These are phyloP conservation scores for Cenopis cana DNA, from an alignment of 2,888 invertebrate species.

Conservation along the genomic window DNA sequence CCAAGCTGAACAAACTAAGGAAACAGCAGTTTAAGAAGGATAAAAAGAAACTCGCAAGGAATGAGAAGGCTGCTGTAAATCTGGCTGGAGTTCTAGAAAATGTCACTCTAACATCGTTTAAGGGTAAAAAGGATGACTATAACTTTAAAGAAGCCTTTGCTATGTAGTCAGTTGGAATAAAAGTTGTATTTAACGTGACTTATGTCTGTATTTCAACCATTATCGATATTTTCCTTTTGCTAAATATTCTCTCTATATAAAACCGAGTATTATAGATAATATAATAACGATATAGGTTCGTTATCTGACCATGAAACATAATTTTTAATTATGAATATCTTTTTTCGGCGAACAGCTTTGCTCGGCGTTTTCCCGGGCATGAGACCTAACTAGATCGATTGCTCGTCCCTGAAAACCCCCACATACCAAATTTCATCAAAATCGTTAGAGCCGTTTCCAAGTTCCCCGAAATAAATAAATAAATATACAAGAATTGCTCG, in stretches of 20 bases:
- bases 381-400: too few species aligned
- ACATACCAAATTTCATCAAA: too few species aligned
- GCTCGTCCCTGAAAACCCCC: too few species aligned
- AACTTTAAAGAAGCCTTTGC: constrained; percentile 87
- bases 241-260: neutral
- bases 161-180: constrained; percentile 50
- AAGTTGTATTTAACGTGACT: constrained; percentile 36
- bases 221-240: neutral
- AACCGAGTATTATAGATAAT: too few species aligned
- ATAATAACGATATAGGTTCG: too few species aligned
- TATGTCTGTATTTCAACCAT: neutral
- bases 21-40: constrained; percentile 87
- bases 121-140: constrained; percentile 72
- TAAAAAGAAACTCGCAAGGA: constrained; percentile 79
- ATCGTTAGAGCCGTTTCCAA: too few species aligned
- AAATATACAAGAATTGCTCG: too few species aligned
- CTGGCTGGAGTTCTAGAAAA: constrained; percentile 88
- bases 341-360: too few species aligned
- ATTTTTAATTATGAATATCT: too few species aligned
- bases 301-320: too few species aligned
- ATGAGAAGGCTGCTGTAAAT: constrained; percentile 87
- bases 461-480: too few species aligned
- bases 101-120: constrained; percentile 75
- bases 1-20: constrained; percentile 73
- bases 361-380: too few species aligned